A percentile compares a stretch with the other conserved stretches of the same genome.
Conservation (phyloP, 2,888 invertebrate genomes). For the Anodontia alba region DNA sequence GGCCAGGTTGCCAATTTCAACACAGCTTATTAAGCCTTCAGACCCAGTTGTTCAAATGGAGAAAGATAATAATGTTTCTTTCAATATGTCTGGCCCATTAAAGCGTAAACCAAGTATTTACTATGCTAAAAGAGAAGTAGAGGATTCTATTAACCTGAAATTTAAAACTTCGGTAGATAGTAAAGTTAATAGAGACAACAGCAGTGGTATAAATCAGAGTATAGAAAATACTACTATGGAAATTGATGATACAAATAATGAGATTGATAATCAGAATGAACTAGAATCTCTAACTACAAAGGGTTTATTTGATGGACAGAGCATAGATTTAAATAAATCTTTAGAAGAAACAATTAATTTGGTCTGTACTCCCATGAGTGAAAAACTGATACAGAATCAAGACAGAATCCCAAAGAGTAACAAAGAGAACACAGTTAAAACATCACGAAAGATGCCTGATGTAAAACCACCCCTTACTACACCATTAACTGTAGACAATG, state of each 20-base stretch:
- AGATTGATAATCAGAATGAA: slow-evolving; percentile 16
- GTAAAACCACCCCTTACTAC: slow-evolving; percentile 62
- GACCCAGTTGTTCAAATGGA: slow-evolving; percentile 43
- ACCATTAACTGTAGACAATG: slow-evolving; percentile 51
- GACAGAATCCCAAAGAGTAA: slow-evolving; percentile 35
- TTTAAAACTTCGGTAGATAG: not conserved
- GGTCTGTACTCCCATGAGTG: slow-evolving; percentile 66
- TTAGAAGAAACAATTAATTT: slow-evolving; percentile 68
- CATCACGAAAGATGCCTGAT: slow-evolving; percentile 42
- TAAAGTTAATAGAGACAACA: not conserved
- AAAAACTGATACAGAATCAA: slow-evolving; percentile 35
- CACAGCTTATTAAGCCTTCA: slow-evolving; percentile 72
- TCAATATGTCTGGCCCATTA: slow-evolving; percentile 21
- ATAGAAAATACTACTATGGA: slow-evolving; percentile 36
- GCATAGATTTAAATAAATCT: slow-evolving; percentile 59
- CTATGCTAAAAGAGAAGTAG: slow-evolving; percentile 55
- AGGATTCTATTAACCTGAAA: not conserved
- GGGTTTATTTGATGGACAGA: slow-evolving; percentile 39
- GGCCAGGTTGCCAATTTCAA: slow-evolving; percentile 74
- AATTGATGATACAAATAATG: slow-evolving; percentile 15
- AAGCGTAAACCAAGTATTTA: slow-evolving; percentile 71
- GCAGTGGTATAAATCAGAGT: slow-evolving; percentile 6
- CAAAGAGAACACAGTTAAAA: slow-evolving; percentile 35
- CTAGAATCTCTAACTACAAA: slow-evolving; percentile 5
- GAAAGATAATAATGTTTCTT: slow-evolving; percentile 4